Base-by-base conservation (phyloP, 2,113 vertebrate genomes). In the Hucho hucho region DNA sequence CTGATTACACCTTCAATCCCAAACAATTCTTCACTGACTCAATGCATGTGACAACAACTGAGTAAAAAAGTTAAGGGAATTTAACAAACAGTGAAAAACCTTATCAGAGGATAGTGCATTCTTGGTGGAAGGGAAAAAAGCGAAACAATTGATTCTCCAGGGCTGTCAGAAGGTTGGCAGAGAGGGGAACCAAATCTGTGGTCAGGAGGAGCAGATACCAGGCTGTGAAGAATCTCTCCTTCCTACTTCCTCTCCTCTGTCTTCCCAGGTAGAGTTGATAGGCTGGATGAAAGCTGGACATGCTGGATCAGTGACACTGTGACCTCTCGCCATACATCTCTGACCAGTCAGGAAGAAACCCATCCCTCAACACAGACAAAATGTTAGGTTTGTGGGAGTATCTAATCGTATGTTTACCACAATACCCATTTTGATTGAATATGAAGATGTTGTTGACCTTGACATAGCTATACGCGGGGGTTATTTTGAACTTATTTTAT, bases 141-240 rank as follows among this genome's bases (percentile, higher is more conserved):
- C 65, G 67, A 88, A 81, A 72, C 89, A 90, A 94, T 92, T 89
- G 89, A 95, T 94, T 92, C 89, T 88, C 89, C 87, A 80, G 70
- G 81, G 86, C 86, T 93, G 91, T 93, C 93, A 94, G 86, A 91
- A 86, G 91, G 90, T 92, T 92, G 92, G 80, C 90, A 89, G 90
- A 90, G 92, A 94, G 87, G 89, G 49, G 92, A 93, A 94, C 82
- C 78, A 92, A 90, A 77, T 74, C 86, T 70, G 88, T 87, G 87
- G 87, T 81, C 75, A 87, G 79, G 72, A 83, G 85, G 72, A 83
- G 85, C 65, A 77, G 90, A 84, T 84, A 91, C 84, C 84, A 89
- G 70, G 82, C 91, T 91, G 90, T 93, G 92, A 92, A 92, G 90
- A 93, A 89, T 89, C 88, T 84, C 79, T 84, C 86, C 88, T 94